A percentile compares a stretch with the other conserved stretches of the same genome.
These are phyloP conservation scores for Spinus pinus DNA, from an alignment of 2,797 vertebrate species.

Conservation along the genomic window DNA sequence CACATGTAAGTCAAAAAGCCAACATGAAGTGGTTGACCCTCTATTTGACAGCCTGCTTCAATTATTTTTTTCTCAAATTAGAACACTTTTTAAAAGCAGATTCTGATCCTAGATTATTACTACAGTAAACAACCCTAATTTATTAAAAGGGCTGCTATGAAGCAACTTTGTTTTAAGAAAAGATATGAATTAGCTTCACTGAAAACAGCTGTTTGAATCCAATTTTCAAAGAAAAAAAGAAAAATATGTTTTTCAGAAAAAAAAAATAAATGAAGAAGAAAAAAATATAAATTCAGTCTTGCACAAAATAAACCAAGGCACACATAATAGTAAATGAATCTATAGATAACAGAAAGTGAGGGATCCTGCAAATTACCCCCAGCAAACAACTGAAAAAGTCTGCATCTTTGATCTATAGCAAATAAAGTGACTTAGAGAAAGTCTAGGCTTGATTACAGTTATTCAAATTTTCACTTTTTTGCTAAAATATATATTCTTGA, in stretches of 20 bases:
- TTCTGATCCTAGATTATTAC: background rate
- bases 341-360: background rate
- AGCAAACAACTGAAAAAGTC: background rate
- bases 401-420: background rate
- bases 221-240: background rate
- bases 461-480: background rate
- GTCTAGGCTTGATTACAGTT: background rate
- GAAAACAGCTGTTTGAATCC: constrained; percentile 7
- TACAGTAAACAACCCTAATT: background rate
- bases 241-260: background rate
- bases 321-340: background rate
- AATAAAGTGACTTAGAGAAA: background rate
- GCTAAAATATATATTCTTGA: background rate
- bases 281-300: background rate
- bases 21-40: background rate
- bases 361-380: background rate
- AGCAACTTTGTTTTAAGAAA: constrained; percentile 25
- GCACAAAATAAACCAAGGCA: background rate
- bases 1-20: background rate
- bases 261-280: background rate
- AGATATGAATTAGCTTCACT: background rate
- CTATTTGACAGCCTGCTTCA: background rate
- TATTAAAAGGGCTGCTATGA: background rate
- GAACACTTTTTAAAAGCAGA: background rate
- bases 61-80: background rate